Conservation (phyloP, 2,797 vertebrate genomes). For the Acestrorhynchus altus region DNA sequence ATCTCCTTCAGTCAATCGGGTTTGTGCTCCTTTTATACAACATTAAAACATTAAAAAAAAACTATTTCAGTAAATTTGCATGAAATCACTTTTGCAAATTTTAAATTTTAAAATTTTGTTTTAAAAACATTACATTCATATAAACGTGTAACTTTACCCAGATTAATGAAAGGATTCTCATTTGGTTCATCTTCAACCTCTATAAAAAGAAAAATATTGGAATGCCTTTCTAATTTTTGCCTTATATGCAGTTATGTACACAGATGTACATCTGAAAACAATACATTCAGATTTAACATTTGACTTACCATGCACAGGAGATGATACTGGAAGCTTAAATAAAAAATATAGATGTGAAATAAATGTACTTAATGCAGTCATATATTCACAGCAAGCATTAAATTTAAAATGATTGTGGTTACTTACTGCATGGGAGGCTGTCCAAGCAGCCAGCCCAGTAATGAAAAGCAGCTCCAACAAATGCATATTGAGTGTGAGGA, state of each 20-base stretch:
- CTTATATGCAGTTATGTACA: not conserved
- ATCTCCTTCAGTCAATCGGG: constrained; percentile 74
- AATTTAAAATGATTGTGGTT: constrained; percentile 14
- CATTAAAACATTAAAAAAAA: not conserved
- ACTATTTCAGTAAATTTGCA: not conserved
- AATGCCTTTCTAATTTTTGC: not conserved
- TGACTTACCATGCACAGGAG: constrained; percentile 68
- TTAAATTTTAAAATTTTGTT: too few relatives aligned
- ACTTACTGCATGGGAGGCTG: constrained; percentile 67
- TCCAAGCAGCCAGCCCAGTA: constrained; percentile 59
- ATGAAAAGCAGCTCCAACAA: constrained; percentile 61
- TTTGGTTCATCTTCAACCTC: constrained; percentile 74
- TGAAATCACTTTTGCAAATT: too few relatives aligned
- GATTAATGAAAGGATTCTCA: constrained; percentile 73
- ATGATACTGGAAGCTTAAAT: constrained; percentile 64
- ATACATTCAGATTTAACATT: not conserved
- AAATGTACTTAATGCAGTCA: not conserved
- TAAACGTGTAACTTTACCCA: constrained; percentile 62
- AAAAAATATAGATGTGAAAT: constrained; percentile 14
- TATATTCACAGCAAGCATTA: not conserved
- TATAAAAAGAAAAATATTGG: constrained; percentile 49
- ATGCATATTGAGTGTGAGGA: constrained; percentile 37
- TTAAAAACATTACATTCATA: not conserved
- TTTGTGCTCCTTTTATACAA: constrained; percentile 68
- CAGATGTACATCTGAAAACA: not conserved